A percentile compares a stretch with the other conserved stretches of the same genome.
Conservation (phyloP, 2,797 vertebrate genomes). For the Aulostomus chinensis region DNA sequence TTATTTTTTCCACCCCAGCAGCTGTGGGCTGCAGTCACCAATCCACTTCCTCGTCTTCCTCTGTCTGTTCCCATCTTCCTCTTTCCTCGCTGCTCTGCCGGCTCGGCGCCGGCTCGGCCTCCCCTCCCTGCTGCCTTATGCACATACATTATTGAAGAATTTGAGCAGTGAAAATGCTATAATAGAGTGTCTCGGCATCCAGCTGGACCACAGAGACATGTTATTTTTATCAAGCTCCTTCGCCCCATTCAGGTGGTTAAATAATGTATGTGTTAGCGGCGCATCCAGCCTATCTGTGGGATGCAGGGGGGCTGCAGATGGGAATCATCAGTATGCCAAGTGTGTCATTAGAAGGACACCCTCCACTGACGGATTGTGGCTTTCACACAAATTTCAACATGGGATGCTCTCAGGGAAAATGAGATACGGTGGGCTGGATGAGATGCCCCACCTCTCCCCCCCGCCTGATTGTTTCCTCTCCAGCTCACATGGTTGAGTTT, state of each 20-base stretch:
- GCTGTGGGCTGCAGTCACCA: no score
- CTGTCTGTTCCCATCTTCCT: slow-evolving; percentile 24
- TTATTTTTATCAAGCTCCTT: slow-evolving; percentile 69
- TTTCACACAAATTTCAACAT: slow-evolving; percentile 46
- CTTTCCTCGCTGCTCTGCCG: slow-evolving; percentile 24
- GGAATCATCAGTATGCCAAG: slow-evolving; percentile 70
- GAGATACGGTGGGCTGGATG: slow-evolving; percentile 32
- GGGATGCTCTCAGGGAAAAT: slow-evolving; percentile 43
- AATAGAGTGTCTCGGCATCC: slow-evolving; percentile 62
- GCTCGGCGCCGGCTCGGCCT: no score
- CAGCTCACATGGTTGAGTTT: slow-evolving; percentile 6
- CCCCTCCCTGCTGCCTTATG: slow-evolving; percentile 50
- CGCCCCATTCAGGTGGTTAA: slow-evolving; percentile 56
- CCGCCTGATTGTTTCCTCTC: slow-evolving; percentile 30
- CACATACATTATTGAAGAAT: slow-evolving; percentile 80
- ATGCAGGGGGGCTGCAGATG: slow-evolving; percentile 42
- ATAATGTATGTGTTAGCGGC: slow-evolving; percentile 66
- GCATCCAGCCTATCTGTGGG: slow-evolving; percentile 28
- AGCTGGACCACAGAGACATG: slow-evolving; percentile 59
- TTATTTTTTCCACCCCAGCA: no score
- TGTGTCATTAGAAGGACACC: slow-evolving; percentile 65
- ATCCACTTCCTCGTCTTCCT: no score
- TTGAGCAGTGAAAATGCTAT: slow-evolving; percentile 49
- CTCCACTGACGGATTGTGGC: slow-evolving; percentile 56
- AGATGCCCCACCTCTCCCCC: slow-evolving; percentile 27